Percentiles rank a stretch among this genome's conserved stretches.
phyloP scores from a whole-genome alignment of 2,888 invertebrate genomes.

The Gisinianus flammeolus region DNA sequence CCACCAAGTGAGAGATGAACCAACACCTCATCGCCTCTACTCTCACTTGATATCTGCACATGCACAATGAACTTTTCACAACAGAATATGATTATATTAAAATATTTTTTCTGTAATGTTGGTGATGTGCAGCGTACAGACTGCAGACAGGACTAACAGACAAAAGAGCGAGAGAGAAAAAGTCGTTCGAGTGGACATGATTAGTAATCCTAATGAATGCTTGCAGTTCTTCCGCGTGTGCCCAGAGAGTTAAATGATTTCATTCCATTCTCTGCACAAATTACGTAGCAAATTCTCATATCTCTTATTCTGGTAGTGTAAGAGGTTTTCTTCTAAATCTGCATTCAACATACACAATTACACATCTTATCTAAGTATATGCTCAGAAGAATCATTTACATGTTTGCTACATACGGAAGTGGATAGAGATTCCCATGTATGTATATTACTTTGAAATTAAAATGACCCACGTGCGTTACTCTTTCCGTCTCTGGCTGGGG shows the following conservation, averaged over 20 bases:
- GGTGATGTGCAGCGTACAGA: too few species aligned
- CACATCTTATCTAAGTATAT: too few species aligned
- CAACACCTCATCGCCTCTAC: neutral
- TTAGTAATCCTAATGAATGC: slow-evolving; percentile 21
- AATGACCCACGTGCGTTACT: neutral
- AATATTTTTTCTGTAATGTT: too few species aligned
- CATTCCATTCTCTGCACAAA: neutral
- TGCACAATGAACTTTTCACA: neutral
- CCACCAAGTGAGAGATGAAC: slow-evolving; percentile 4
- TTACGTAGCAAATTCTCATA: neutral
- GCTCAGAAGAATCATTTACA: too few species aligned
- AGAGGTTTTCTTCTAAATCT: neutral
- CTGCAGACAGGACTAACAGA: too few species aligned
- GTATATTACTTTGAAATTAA: too few species aligned
- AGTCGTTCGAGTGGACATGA: neutral
- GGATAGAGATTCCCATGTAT: neutral
- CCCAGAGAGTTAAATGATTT: neutral
- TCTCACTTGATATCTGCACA: neutral
- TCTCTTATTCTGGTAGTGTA: neutral
- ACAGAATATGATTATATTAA: neutral
- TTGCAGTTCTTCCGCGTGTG: too few species aligned
- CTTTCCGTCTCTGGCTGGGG: neutral
- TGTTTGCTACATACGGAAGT: neutral
- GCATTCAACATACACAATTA: neutral
- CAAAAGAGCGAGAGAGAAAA: too few species aligned